Evolutionary conservation across 1,140 invertebrate species (phyloP).

Genomic region (Drosophila auraria): DNA sequence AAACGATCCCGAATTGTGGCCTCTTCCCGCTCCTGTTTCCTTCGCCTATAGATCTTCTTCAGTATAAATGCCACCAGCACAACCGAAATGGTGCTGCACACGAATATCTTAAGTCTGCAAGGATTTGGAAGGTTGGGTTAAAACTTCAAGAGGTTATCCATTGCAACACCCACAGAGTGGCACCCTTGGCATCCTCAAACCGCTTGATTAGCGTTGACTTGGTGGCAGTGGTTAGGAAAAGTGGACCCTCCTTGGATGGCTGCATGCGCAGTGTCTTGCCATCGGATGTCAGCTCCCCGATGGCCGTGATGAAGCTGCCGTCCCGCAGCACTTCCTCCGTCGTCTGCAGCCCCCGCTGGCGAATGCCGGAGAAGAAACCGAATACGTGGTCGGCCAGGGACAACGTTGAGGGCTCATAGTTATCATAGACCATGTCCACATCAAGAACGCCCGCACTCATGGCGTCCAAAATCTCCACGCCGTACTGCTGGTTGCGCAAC

Average conservation of each 20-base stretch:
- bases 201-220: conserved; percentile 89
- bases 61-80: conserved; percentile 88
- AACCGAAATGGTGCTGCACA: conserved; percentile 89
- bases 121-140: not conserved
- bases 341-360: conserved; percentile 91
- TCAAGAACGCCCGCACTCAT: conserved; percentile 91
- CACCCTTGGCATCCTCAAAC: conserved; percentile 88
- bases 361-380: conserved; percentile 91
- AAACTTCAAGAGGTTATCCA: no score
- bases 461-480: conserved; percentile 90
- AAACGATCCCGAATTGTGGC: conserved; percentile 87
- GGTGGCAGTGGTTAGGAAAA: conserved; percentile 90
- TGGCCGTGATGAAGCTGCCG: conserved; percentile 90
- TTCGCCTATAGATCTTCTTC: conserved; percentile 87
- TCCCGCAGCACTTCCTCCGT: conserved; percentile 92
- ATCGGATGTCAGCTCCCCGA: conserved; percentile 89
- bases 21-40: conserved; percentile 87
- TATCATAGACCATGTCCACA: conserved; percentile 91
- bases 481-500: conserved; percentile 87
- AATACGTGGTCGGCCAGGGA: conserved; percentile 91
- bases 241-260: conserved; percentile 89
- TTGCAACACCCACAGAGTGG: conserved; percentile 60
- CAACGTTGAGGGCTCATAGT: conserved; percentile 90
- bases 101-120: conserved; percentile 83
- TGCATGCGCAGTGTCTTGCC: conserved; percentile 88